A percentile compares a stretch with the other conserved stretches of the same genome.
phyloP scores from a whole-genome alignment of 2,797 vertebrate genomes.

The Petrocephalus schoutedeni region DNA sequence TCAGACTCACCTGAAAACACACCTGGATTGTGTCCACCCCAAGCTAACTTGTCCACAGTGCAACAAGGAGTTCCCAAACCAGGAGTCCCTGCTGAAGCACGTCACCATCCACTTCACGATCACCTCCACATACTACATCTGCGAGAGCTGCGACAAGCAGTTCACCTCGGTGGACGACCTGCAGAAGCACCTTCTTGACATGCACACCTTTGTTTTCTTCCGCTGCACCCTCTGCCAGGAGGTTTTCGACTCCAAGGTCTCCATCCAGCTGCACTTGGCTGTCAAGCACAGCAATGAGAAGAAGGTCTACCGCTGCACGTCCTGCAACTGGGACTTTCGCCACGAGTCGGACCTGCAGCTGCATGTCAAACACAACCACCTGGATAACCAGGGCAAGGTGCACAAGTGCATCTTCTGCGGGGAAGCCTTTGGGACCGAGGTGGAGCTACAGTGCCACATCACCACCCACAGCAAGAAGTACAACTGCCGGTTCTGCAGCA shows the following conservation, averaged over 20 bases:
- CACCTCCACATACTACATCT: conserved; percentile 94
- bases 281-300: conserved; percentile 98
- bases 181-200: conserved; percentile 94
- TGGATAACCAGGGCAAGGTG: conserved; percentile 89
- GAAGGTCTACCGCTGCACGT: conserved; percentile 92
- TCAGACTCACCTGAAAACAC: conserved; percentile 96
- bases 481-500: conserved; percentile 97
- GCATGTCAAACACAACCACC: conserved; percentile 93
- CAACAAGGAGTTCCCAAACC: conserved; percentile 96
- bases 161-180: conserved; percentile 95
- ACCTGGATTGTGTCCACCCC: conserved; percentile 85
- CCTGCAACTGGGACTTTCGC: conserved; percentile 97
- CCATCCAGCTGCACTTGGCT: conserved; percentile 92
- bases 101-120: conserved; percentile 95
- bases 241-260: conserved; percentile 95
- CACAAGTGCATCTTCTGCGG: conserved; percentile 98
- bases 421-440: conserved; percentile 92
- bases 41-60: conserved; percentile 92
- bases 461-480: conserved; percentile 98
- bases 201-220: conserved; percentile 98
- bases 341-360: conserved; percentile 90
- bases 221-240: conserved; percentile 97
- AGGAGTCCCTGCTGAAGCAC: conserved; percentile 91
- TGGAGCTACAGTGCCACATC: conserved; percentile 97
- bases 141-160: conserved; percentile 98